Conservation (phyloP, 2,888 invertebrate genomes). For the Parthenolecanium corni region DNA sequence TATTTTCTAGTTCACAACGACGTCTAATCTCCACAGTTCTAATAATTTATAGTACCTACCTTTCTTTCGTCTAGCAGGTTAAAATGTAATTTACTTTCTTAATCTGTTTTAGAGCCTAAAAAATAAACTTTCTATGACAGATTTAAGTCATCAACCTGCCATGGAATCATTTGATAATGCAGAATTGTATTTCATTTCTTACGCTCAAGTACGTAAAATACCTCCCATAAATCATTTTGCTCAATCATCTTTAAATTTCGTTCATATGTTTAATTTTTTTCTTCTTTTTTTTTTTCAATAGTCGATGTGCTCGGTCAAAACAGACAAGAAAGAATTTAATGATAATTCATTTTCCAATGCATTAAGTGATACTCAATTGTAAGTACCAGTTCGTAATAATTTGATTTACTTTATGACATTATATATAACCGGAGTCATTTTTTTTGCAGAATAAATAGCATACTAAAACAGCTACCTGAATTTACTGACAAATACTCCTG, state of each 20-base stretch:
- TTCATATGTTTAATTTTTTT: constrained; percentile 16
- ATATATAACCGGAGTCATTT: no score
- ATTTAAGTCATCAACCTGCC: constrained; percentile 42
- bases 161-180: constrained; percentile 42
- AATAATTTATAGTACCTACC: no score
- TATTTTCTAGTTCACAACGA: no score
- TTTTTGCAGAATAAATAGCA: not conserved
- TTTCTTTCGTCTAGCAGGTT: no score
- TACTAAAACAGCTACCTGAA: not conserved
- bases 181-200: constrained; percentile 46
- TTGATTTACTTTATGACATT: no score
- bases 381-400: constrained; percentile 2
- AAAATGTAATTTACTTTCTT: no score
- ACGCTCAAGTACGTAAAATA: constrained; percentile 42
- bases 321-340: not conserved
- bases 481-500: constrained; percentile 19
- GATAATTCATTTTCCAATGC: not conserved
- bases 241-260: constrained; percentile 19
- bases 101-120: constrained; percentile 35
- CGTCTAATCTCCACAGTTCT: no score
- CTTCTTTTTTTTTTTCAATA: constrained; percentile 36
- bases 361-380: constrained; percentile 22
- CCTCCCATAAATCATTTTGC: not conserved
- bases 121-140: constrained; percentile 33
- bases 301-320: constrained; percentile 37